Evolutionary conservation across 2,888 invertebrate species (phyloP).

Genomic region (Ephialtes manifestator): DNA sequence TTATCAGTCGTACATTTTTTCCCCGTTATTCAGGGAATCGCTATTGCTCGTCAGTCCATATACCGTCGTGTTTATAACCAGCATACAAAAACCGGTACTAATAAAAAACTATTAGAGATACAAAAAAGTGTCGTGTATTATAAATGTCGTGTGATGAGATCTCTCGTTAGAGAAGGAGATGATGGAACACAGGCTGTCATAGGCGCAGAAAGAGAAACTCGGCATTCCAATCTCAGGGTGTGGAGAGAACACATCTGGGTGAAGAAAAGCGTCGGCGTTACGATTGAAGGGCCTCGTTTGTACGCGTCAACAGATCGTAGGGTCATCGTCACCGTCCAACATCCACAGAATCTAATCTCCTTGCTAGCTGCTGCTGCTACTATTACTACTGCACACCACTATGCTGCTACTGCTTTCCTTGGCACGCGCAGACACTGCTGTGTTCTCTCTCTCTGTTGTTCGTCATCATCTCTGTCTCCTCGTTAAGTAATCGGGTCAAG

Average conservation of each 20-base stretch:
- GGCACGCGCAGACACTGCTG: slow-evolving; percentile 11
- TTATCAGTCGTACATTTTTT: background rate
- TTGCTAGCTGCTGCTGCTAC: background rate
- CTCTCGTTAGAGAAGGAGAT: background rate
- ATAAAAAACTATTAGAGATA: background rate
- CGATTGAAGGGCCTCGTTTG: slow-evolving; percentile 50
- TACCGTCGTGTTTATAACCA: background rate
- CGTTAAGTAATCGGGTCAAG: slow-evolving; percentile 71
- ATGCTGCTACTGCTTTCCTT: slow-evolving; percentile 9
- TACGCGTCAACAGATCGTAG: slow-evolving; percentile 19
- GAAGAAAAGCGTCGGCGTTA: slow-evolving; percentile 21
- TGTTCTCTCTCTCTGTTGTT: slow-evolving; percentile 1
- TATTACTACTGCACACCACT: background rate
- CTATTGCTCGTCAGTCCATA: background rate
- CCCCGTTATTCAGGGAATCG: background rate
- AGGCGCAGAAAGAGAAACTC: background rate
- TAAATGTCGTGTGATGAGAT: slow-evolving; percentile 1
- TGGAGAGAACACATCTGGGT: slow-evolving; percentile 4
- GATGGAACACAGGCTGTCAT: background rate
- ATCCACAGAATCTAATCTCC: slow-evolving; percentile 26
- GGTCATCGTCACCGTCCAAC: slow-evolving; percentile 26
- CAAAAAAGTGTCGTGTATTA: background rate
- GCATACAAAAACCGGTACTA: background rate
- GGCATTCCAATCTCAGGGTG: slow-evolving; percentile 23
- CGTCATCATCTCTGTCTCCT: slow-evolving; percentile 53